Evolutionary conservation across 2,888 invertebrate genomes (phyloP), one percentile per base, ranked within the genome.

Genomic region (Galeopsomyia nigrocyanea): DNA sequence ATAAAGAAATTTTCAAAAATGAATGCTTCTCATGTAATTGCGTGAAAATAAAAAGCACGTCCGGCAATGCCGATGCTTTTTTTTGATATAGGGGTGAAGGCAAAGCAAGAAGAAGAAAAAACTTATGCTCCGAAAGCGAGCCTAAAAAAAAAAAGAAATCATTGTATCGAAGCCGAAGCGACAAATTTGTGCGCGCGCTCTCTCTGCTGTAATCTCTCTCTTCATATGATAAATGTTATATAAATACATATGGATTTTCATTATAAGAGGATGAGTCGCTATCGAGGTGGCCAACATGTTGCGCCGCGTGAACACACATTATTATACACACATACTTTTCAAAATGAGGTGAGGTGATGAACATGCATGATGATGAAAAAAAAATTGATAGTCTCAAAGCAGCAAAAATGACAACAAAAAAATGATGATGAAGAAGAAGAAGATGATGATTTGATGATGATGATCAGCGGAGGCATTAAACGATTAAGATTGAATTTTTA

Each of bases 191-290:
- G 81, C 80, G 82, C 82, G 80, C 80, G 82, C 26, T 26, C 80
- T 83, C 82, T 80, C 80, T 82, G 80, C 79, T 79, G 82, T 79
- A 79, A 26, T 39, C 39, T 81, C 80, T 84, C 82, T 83, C 82
- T 83, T 81, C 81, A 80, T 78, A 82, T 82, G 81, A 81, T 81
- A 81, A 82, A 81, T 82, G 80, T 82, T 80, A 82, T 76, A 77
- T 72, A 75, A 70, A 71, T 73, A 73, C 71, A 79, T 81, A 77
- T 79, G 75, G 76, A 80, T 80, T 75, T 78, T 79, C 76, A 77
- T 75, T 70, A 65, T 26, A 77, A 71, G 56, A 73, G 57, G 72
- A 60, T 55, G 47, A 74, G 64, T 55, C 58, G 56, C 31, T 53
- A 66, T 73, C 70, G 60, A 72, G 47, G 68, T 39, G 39, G 39